Evolutionary conservation across 1,140 invertebrate species (phyloP), one percentile per base, ranked within the genome.

Genomic region (Lordiphosa collinella): DNA sequence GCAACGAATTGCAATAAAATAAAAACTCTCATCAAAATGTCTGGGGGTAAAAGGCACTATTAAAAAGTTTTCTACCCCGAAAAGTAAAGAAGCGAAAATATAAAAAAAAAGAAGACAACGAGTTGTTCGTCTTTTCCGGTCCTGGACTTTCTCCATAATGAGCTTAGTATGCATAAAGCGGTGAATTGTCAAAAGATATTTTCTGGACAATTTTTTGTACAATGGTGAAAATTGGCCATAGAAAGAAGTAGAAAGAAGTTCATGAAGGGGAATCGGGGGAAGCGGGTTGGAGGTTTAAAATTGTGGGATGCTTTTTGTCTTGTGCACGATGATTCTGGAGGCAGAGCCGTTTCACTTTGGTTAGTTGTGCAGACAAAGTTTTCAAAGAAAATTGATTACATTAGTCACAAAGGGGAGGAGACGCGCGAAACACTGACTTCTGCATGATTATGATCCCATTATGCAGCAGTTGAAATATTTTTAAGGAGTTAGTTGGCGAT

Each of bases 101-200:
- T 1, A 35, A 49, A 34, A 12, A 49, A 49, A 38, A 35, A 46
- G 12, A 54, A 29, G 55, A 18, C 64, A 68, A 63, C 64, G 59
- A 64, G 55, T 69, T 69, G 35, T 60, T 31, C 34, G 31, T 58
- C 60, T 57, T 57, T 58, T 56, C 50, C 25, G 58, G 62, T 43
- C 41, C 60, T 49, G 52, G 36, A 55, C 62, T 25, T 64, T 60
- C 32, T 22, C 38, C 68, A 73, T 84, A 84, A 84, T 84, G 78
- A 84, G 78, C 79, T 85, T 84, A 85, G 79, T 85, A 85, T 84
- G 72, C 78, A 84, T 64, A 84, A 75, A 67, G 64, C 68, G 63
- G 68, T 43, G 68, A 85, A 73, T 84, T 73, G 68, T 84, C 76
- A 82, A 68, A 76, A 73, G 68, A 84, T 69, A 84, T 73, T 84